Percentiles rank a stretch among this genome's conserved stretches.
Conservation (phyloP, 1,140 invertebrate species). For the Gryon sp. region DNA sequence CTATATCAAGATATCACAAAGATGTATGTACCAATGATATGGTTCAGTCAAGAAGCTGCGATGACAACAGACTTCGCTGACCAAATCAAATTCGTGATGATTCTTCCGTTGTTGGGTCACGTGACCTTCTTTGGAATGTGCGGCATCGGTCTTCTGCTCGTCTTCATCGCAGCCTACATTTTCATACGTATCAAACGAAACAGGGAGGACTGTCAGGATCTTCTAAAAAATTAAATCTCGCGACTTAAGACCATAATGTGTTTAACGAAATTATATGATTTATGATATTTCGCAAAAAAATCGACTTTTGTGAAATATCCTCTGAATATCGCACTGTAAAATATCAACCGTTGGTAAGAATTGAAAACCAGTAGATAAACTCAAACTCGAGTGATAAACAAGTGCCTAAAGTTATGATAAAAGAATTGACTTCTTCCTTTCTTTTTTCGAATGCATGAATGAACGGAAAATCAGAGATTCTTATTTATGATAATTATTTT, state of each 20-base stretch:
- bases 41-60: slow-evolving; percentile 85
- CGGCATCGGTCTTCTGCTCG: slow-evolving; percentile 78
- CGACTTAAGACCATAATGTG: not conserved
- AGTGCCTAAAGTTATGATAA: slow-evolving; percentile 44
- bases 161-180: slow-evolving; percentile 75
- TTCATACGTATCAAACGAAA: slow-evolving; percentile 57
- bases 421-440: no score
- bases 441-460: no score
- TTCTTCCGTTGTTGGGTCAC: slow-evolving; percentile 77
- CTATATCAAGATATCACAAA: slow-evolving; percentile 80
- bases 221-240: slow-evolving; percentile 60
- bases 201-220: slow-evolving; percentile 66
- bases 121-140: slow-evolving; percentile 79
- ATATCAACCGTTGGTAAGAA: no score
- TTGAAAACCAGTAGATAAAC: slow-evolving; percentile 22
- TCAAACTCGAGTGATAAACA: slow-evolving; percentile 47
- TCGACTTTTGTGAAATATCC: no score
- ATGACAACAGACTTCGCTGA: slow-evolving; percentile 82
- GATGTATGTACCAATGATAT: slow-evolving; percentile 85
- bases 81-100: slow-evolving; percentile 80
- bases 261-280: not conserved
- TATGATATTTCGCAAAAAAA: not conserved
- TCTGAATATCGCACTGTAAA: slow-evolving; percentile 14
- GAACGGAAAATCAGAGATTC: no score
- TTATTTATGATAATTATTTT: no score